A percentile compares a stretch with the other conserved stretches of the same genome.
Evolutionary conservation across 2,888 invertebrate genomes (phyloP).

Genomic region (Cryptops parisi): DNA sequence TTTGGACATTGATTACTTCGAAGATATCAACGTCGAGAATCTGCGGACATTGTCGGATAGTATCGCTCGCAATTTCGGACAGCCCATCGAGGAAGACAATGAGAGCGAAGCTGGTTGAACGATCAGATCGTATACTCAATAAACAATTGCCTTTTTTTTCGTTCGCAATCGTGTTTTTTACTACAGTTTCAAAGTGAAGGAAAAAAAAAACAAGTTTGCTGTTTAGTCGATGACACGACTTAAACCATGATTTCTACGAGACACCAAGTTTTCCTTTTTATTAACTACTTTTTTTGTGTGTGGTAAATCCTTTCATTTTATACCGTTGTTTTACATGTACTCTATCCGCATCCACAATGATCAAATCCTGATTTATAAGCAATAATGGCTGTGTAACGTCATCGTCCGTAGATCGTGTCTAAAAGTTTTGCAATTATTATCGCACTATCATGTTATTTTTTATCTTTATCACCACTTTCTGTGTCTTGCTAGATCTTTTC

Average conservation of each 20-base stretch:
- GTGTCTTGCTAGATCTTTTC: too few relatives aligned
- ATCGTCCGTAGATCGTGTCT: too few relatives aligned
- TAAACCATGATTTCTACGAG: background rate
- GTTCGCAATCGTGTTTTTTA: background rate
- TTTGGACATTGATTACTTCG: slow-evolving; percentile 30
- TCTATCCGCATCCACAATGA: background rate
- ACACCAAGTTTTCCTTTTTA: background rate
- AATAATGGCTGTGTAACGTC: slow-evolving; percentile 6
- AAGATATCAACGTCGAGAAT: slow-evolving; percentile 48
- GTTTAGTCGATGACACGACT: background rate
- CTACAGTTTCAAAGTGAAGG: background rate
- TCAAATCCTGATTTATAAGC: background rate
- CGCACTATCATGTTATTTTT: too few relatives aligned
- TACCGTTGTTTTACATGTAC: background rate
- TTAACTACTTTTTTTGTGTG: too few relatives aligned
- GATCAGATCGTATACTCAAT: background rate
- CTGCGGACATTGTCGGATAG: slow-evolving; percentile 60
- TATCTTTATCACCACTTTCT: too few relatives aligned
- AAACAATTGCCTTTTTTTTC: background rate
- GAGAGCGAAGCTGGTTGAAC: slow-evolving; percentile 21
- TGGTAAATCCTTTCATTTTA: background rate
- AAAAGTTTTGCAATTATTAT: too few relatives aligned
- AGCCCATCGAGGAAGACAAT: slow-evolving; percentile 18
- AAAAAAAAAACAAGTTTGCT: background rate
- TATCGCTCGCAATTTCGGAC: slow-evolving; percentile 57